Conservation (phyloP, 2,888 invertebrate genomes). For the Oscheius myriophilus region DNA sequence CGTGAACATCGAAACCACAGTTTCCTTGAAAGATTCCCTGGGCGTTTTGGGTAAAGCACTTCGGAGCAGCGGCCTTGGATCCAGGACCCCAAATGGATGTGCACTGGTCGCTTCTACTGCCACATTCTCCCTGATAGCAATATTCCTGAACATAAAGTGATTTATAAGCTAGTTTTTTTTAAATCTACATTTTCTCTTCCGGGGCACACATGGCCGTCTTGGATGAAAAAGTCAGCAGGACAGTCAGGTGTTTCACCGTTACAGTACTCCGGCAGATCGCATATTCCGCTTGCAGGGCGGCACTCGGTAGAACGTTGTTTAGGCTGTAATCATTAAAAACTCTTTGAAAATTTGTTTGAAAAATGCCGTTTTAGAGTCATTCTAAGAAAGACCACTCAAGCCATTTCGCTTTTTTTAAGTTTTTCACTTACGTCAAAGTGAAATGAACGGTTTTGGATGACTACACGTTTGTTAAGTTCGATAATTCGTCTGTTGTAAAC, state of each 20-base stretch:
- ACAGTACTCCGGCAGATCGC: conserved; percentile 95
- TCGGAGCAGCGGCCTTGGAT: conserved; percentile 8
- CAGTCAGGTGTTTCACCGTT: conserved; percentile 92
- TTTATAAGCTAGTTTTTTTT: no score
- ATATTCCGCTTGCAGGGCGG: conserved; percentile 84
- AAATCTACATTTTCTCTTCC: conserved; percentile 76
- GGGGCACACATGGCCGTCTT: conserved; percentile 86
- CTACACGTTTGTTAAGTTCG: no score
- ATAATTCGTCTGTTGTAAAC: no score
- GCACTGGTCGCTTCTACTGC: conserved; percentile 89
- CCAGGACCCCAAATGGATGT: conserved; percentile 42
- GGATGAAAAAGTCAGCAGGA: conserved; percentile 87
- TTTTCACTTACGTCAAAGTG: no score
- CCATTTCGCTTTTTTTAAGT: no score
- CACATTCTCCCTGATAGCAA: conserved; percentile 88
- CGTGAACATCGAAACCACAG: conserved; percentile 81
- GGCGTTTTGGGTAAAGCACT: conserved; percentile 84
- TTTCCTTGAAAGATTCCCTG: conserved; percentile 85
- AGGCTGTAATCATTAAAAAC: conserved; percentile 73
- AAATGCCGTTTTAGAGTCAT: no score
- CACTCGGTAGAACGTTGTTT: conserved; percentile 84
- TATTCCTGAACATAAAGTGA: conserved; percentile 79
- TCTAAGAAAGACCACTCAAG: no score
- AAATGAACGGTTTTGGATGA: no score
- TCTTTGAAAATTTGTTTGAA: no score